Conservation (phyloP, 2,113 vertebrate species). For the Oncorhynchus clarkii region DNA sequence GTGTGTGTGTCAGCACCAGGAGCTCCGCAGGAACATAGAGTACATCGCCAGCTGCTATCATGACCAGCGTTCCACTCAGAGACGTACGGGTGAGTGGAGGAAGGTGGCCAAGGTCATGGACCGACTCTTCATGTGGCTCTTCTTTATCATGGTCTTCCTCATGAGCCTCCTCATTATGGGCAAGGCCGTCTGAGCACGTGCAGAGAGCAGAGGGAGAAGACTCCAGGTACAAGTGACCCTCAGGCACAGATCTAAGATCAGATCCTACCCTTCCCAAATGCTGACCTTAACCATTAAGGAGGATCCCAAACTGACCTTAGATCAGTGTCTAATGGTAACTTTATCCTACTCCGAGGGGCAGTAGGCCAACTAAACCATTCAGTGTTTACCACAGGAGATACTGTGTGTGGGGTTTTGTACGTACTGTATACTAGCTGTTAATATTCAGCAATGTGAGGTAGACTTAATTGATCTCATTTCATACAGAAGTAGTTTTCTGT, state of each 20-base stretch:
- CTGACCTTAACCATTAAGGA: too few species aligned
- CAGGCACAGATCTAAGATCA: too few species aligned
- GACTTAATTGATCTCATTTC: not conserved
- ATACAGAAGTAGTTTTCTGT: not conserved
- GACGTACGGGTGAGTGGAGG: conserved; percentile 84
- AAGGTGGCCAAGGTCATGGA: conserved; percentile 98
- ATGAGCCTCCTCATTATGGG: conserved; percentile 94
- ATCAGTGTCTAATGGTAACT: not conserved
- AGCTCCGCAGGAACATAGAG: conserved; percentile 76
- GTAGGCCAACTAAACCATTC: not conserved
- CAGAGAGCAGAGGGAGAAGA: too few species aligned
- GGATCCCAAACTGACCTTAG: not conserved
- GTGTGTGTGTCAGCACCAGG: conserved; percentile 74
- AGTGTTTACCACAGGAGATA: not conserved
- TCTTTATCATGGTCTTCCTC: conserved; percentile 96
- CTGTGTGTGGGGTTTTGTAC: not conserved
- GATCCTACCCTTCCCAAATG: too few species aligned
- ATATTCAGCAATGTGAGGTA: not conserved
- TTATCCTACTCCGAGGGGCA: not conserved
- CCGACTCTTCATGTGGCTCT: conserved; percentile 98
- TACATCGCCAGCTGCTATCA: conserved; percentile 91
- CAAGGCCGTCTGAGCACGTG: conserved; percentile 64
- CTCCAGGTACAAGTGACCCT: too few species aligned
- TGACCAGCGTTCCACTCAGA: conserved; percentile 90
- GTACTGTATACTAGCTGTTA: not conserved